These are phyloP conservation scores for Clarias batrachus DNA, from an alignment of 2,113 vertebrate genomes.

Conservation along the genomic window DNA sequence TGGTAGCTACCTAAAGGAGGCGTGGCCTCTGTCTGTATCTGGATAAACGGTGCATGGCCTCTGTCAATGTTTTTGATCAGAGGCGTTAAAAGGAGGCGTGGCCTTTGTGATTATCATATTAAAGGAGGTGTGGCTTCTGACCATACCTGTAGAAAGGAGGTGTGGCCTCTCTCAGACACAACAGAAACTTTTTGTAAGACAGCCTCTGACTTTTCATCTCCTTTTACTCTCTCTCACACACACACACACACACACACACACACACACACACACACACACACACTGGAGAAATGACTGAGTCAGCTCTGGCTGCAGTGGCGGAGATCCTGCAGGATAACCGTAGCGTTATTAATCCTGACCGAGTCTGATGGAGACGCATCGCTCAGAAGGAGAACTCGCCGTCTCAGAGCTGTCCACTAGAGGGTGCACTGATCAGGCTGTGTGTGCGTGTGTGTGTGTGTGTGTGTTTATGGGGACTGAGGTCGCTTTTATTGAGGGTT, in stretches of 20 bases:
- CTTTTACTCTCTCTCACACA: neutral
- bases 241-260: neutral
- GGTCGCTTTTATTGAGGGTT: neutral
- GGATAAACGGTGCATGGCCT: too few relatives aligned
- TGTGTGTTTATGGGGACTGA: neutral
- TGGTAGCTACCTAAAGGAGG: neutral
- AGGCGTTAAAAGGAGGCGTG: neutral
- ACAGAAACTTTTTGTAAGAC: neutral
- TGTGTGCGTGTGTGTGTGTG: constrained; percentile 14
- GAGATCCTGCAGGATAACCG: neutral
- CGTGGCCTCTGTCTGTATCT: neutral
- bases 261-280: neutral
- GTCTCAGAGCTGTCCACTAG: neutral
- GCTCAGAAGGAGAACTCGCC: neutral
- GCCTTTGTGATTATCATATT: neutral
- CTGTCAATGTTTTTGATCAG: too few relatives aligned
- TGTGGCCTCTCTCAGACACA: neutral
- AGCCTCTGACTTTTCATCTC: neutral
- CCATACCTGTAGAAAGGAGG: neutral
- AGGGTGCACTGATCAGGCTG: neutral
- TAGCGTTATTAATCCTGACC: neutral
- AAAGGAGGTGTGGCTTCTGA: neutral
- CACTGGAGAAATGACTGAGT: neutral
- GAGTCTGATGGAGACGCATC: neutral
- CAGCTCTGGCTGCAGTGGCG: neutral